A percentile compares a stretch with the other conserved stretches of the same genome.
Evolutionary conservation across 64 coral and sea anemone genomes (phyloP).

Genomic region (Trachythela sp.): DNA sequence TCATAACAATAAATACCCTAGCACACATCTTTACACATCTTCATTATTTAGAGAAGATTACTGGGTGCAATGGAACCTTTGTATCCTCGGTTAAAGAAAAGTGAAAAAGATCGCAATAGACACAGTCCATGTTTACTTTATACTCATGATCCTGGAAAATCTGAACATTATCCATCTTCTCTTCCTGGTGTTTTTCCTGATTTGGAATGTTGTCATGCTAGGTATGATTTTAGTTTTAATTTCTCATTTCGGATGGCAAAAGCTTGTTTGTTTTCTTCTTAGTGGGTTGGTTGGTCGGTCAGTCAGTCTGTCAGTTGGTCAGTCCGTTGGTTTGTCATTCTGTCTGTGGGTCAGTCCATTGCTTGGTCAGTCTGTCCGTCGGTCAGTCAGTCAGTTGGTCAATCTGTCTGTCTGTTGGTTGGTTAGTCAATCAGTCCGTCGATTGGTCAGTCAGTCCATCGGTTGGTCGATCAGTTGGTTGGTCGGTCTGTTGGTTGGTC

Average conservation of each 20-base stretch:
- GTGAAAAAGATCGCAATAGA: constrained; percentile 68
- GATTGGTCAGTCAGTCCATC: no score
- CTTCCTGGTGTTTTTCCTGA: constrained; percentile 74
- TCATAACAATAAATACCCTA: no score
- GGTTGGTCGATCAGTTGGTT: no score
- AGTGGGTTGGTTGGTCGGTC: no score
- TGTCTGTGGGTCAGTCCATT: no score
- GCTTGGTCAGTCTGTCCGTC: no score
- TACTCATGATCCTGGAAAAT: constrained; percentile 50
- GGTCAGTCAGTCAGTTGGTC: no score
- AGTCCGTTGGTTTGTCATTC: no score
- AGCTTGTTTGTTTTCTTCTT: neutral
- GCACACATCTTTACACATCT: neutral
- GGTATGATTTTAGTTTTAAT: constrained; percentile 32
- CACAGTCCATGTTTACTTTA: constrained; percentile 73
- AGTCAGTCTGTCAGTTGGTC: no score
- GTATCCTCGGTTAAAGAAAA: constrained; percentile 62
- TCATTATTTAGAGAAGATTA: constrained; percentile 60
- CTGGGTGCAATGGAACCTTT: constrained; percentile 77
- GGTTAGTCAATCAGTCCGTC: no score
- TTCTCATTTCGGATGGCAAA: neutral
- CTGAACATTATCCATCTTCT: constrained; percentile 45
- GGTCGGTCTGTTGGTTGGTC: no score
- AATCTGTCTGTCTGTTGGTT: no score
- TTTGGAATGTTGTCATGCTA: constrained; percentile 67